Conservation (phyloP, 2,797 vertebrate species). For the Poecilia velifera region DNA sequence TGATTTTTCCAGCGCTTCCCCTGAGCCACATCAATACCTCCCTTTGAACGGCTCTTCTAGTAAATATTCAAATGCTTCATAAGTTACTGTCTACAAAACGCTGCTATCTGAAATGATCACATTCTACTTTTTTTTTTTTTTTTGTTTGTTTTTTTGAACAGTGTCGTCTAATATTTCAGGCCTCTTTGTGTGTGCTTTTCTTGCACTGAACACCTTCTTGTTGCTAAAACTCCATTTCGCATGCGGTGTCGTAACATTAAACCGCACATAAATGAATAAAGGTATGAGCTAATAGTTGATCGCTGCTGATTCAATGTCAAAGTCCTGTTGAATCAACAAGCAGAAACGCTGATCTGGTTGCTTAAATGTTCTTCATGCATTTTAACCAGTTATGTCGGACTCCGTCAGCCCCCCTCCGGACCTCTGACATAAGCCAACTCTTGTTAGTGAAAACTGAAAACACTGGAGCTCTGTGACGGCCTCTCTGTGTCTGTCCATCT, state of each 20-base stretch:
- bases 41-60: neutral
- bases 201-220: neutral
- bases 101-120: neutral
- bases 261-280: neutral
- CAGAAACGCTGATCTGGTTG: conserved; percentile 1
- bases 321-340: neutral
- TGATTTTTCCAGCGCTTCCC: conserved; percentile 3
- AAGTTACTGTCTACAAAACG: neutral
- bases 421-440: neutral
- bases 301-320: neutral
- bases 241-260: neutral
- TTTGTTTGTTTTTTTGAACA: neutral
- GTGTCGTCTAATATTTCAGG: neutral
- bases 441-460: neutral
- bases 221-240: neutral
- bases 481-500: conserved; percentile 16
- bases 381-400: neutral
- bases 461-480: neutral
- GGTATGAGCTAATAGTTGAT: neutral
- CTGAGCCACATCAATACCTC: neutral
- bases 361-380: neutral
- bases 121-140: neutral
- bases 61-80: neutral
- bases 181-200: neutral
- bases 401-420: neutral